Evolutionary conservation across 1,140 invertebrate genomes (phyloP).

Genomic region (Riptortus pedestris): DNA sequence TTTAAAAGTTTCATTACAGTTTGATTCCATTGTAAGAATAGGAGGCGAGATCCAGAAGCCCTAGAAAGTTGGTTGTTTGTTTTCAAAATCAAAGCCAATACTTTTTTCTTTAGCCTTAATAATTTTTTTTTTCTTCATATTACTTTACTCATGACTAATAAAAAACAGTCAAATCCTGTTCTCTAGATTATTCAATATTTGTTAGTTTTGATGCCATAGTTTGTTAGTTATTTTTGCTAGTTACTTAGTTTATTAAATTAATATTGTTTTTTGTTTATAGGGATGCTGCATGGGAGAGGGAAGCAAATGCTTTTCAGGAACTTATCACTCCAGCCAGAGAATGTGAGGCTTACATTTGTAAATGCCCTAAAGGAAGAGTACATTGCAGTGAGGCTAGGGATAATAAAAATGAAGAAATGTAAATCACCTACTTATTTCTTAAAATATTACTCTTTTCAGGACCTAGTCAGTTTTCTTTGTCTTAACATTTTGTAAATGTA

Average conservation of each 20-base stretch:
- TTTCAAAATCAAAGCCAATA: background rate
- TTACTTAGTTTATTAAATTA: background rate
- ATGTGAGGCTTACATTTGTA: background rate
- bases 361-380: background rate
- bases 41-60: background rate
- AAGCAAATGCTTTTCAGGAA: slow-evolving; percentile 13
- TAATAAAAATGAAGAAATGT: no score
- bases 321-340: background rate
- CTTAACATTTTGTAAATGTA: background rate
- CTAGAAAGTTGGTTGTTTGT: background rate
- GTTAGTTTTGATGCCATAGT: no score
- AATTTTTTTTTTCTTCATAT: background rate
- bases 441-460: background rate
- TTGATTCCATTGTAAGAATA: background rate
- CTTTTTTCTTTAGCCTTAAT: background rate
- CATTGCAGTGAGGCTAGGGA: background rate
- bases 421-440: no score
- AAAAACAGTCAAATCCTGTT: background rate
- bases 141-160: background rate
- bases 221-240: no score
- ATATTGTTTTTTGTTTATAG: slow-evolving; percentile 13
- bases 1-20: background rate
- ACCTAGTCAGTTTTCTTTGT: background rate
- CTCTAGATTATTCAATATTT: background rate
- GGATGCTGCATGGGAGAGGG: slow-evolving; percentile 11